A percentile compares a stretch with the other conserved stretches of the same genome.
Evolutionary conservation across 1,140 invertebrate genomes (phyloP).

Genomic region (Eriocheir sinensis): DNA sequence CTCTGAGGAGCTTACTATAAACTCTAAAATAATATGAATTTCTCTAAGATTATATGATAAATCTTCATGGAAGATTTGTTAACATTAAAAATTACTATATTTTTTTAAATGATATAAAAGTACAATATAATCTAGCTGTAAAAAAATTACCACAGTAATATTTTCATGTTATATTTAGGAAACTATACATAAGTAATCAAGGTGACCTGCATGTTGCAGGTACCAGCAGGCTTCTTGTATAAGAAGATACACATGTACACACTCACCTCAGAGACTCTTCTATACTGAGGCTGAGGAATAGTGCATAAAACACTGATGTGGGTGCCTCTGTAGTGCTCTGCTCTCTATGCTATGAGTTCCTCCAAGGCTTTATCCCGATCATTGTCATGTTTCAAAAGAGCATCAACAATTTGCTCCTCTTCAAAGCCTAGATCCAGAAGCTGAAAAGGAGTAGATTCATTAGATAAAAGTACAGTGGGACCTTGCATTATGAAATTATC

Average conservation of each 20-base stretch:
- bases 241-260: neutral
- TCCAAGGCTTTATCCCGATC: constrained; percentile 82
- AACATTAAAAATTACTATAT: constrained; percentile 8
- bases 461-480: too few relatives aligned
- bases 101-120: neutral
- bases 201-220: neutral
- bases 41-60: neutral
- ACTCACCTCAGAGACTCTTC: neutral
- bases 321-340: neutral
- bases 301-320: neutral
- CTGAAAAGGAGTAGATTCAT: constrained; percentile 79
- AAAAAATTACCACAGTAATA: neutral
- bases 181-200: neutral
- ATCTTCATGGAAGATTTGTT: constrained; percentile 26
- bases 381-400: constrained; percentile 81
- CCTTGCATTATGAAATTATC: too few relatives aligned
- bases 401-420: constrained; percentile 81
- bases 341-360: constrained; percentile 75
- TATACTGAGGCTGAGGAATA: neutral
- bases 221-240: neutral
- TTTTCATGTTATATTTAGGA: neutral
- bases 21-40: too few relatives aligned
- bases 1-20: neutral
- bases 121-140: neutral
- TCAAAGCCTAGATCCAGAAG: constrained; percentile 82